phyloP scores from a whole-genome alignment of 2,113 vertebrate genomes.

The Prunella himalayana region DNA sequence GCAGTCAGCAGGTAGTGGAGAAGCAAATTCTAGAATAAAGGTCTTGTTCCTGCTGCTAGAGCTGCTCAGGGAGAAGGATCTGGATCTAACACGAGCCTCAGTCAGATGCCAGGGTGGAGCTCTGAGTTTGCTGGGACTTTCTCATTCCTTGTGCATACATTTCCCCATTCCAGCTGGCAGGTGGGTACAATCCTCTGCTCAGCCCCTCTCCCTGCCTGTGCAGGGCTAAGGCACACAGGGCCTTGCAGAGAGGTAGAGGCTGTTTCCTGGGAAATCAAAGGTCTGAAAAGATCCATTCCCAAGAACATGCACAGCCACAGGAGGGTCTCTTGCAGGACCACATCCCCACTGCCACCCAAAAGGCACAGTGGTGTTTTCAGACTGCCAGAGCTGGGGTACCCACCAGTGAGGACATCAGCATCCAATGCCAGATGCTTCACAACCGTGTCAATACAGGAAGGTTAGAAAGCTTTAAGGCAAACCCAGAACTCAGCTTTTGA shows the following conservation, averaged over 20 bases:
- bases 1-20: neutral
- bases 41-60: neutral
- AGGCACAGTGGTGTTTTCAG: neutral
- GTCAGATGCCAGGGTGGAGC: neutral
- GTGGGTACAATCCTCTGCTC: neutral
- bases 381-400: neutral
- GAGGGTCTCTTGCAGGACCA: neutral
- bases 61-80: neutral
- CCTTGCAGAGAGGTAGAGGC: neutral
- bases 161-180: neutral
- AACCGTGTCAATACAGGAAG: accelerated
- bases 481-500: neutral
- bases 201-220: neutral
- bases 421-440: neutral
- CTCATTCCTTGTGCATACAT: accelerated
- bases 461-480: neutral
- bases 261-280: accelerated
- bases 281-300: neutral
- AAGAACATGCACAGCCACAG: neutral
- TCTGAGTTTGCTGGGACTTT: neutral
- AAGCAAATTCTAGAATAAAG: neutral
- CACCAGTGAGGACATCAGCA: neutral
- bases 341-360: neutral
- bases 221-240: neutral
- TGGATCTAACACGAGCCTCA: neutral